phyloP scores from a whole-genome alignment of 2,797 vertebrate genomes.

The Octomys mimax region DNA sequence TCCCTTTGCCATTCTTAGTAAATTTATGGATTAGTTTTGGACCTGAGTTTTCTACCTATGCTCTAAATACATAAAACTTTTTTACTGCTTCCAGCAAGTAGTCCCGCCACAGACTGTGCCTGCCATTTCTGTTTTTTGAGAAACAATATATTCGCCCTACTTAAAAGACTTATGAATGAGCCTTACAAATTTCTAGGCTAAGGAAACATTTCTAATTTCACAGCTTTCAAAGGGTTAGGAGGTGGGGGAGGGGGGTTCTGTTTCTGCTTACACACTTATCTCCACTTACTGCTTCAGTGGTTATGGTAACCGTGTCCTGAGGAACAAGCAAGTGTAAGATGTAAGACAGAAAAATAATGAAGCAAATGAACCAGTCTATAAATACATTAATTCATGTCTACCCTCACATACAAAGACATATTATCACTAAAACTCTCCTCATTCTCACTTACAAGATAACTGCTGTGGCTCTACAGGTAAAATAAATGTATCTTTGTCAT shows the following conservation, averaged over 20 bases:
- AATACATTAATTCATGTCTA: not conserved
- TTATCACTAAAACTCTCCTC: not conserved
- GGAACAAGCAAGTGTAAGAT: not conserved
- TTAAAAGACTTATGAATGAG: constrained; percentile 70
- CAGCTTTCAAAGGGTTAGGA: constrained; percentile 39
- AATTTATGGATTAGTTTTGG: constrained; percentile 39
- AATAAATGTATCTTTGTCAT: constrained; percentile 48
- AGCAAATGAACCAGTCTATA: constrained; percentile 43
- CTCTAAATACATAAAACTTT: constrained; percentile 20
- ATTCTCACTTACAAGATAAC: constrained; percentile 61
- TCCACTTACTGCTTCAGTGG: constrained; percentile 44
- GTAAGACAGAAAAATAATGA: constrained; percentile 42
- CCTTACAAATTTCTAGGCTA: constrained; percentile 34
- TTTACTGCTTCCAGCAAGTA: constrained; percentile 48
- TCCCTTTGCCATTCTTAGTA: not conserved
- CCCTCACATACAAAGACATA: constrained; percentile 46
- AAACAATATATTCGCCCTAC: constrained; percentile 31
- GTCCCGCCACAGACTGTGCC: constrained; percentile 32
- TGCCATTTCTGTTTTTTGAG: constrained; percentile 47
- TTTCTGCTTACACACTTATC: constrained; percentile 68
- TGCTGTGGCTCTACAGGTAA: not conserved
- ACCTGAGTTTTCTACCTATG: not conserved
- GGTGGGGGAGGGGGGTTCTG: not conserved
- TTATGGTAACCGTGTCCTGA: constrained; percentile 33
- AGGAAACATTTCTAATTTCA: constrained; percentile 67